Percentiles rank a stretch among this genome's conserved stretches.
phyloP scores from a whole-genome alignment of 1,140 invertebrate species.

The Eumaeus atala region DNA sequence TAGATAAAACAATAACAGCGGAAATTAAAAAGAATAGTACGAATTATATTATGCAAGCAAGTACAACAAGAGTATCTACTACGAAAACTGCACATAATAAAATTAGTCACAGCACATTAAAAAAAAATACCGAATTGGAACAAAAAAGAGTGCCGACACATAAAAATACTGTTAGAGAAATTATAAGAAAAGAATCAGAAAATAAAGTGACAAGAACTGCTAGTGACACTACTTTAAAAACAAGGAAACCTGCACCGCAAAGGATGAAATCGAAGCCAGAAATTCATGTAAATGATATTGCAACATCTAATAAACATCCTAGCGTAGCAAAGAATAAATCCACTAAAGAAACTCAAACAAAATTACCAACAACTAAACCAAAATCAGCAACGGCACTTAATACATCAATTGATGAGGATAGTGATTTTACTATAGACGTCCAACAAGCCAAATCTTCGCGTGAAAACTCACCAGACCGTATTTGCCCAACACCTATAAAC shows the following conservation, averaged over 20 bases:
- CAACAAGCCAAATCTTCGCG: constrained; percentile 82
- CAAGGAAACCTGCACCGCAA: constrained; percentile 54
- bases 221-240: constrained; percentile 75
- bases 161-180: constrained; percentile 42
- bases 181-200: constrained; percentile 56
- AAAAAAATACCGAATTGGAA: constrained; percentile 28
- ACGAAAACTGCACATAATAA: constrained; percentile 30
- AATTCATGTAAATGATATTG: constrained; percentile 58
- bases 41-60: constrained; percentile 41
- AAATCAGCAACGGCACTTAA: constrained; percentile 64
- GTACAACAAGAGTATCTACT: constrained; percentile 32
- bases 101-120: constrained; percentile 22
- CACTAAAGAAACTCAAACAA: constrained; percentile 49
- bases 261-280: constrained; percentile 67
- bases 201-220: constrained; percentile 70
- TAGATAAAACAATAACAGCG: constrained; percentile 37
- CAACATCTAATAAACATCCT: constrained; percentile 30
- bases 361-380: constrained; percentile 58
- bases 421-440: constrained; percentile 76
- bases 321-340: constrained; percentile 39
- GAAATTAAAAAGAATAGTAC: constrained; percentile 47
- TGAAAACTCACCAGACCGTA: constrained; percentile 80
- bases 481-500: constrained; percentile 77
- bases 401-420: constrained; percentile 51
- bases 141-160: constrained; percentile 30